Conservation (phyloP, 92 coral and sea anemone species). For the Montipora capitata region DNA sequence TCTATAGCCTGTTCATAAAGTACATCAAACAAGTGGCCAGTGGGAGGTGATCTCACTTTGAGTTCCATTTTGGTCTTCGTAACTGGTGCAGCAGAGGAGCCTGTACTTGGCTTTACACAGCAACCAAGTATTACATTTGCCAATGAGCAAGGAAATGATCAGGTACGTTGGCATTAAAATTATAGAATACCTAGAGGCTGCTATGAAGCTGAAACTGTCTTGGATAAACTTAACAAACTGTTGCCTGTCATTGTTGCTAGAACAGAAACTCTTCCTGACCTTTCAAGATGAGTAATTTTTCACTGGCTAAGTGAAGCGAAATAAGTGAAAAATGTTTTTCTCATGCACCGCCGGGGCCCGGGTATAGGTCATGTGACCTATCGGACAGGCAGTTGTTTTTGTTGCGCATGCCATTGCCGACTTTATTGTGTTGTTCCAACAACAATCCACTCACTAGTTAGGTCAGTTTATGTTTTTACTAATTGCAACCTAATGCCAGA, state of each 20-base stretch:
- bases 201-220: neutral
- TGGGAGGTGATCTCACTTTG: constrained; percentile 71
- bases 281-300: neutral
- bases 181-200: neutral
- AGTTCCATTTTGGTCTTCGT: constrained; percentile 64
- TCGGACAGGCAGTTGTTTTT: too few species aligned
- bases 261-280: neutral
- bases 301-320: too few species aligned
- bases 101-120: constrained; percentile 74
- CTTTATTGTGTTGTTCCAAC: too few species aligned
- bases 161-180: neutral
- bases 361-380: too few species aligned
- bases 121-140: constrained; percentile 65
- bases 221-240: too few species aligned
- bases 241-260: neutral
- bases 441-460: too few species aligned
- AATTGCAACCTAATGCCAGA: too few species aligned
- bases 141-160: neutral
- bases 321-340: too few species aligned
- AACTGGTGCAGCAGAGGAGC: constrained; percentile 82
- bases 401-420: too few species aligned
- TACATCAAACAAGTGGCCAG: constrained; percentile 78
- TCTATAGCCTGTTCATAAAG: constrained; percentile 41
- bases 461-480: too few species aligned
- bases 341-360: too few species aligned